Percentiles rank a stretch among this genome's conserved stretches.
phyloP scores from a whole-genome alignment of 2,888 invertebrate genomes.

The Melanophora roralis region DNA sequence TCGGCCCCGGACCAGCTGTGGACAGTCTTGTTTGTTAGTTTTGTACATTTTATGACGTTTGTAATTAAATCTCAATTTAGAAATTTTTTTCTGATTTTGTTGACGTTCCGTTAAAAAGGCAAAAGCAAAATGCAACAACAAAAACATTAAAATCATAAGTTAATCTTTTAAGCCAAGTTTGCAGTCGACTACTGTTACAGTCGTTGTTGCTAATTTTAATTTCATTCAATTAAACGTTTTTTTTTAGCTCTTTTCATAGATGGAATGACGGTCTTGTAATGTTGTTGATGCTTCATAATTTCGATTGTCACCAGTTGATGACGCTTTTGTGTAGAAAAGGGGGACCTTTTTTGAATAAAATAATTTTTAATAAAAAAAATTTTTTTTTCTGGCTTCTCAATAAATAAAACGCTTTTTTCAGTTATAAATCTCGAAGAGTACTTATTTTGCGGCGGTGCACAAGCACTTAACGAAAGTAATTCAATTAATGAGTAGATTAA shows the following conservation, averaged over 20 bases:
- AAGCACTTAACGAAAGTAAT: constrained; percentile 58
- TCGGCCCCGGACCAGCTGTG: not conserved
- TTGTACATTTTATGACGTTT: constrained; percentile 27
- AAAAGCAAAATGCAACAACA: not conserved
- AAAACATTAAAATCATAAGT: constrained; percentile 8
- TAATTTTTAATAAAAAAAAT: constrained; percentile 52
- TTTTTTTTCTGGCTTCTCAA: constrained; percentile 26
- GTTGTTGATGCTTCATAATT: not conserved
- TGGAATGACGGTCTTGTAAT: not conserved
- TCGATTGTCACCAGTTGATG: not conserved
- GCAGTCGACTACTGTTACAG: not conserved
- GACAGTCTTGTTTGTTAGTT: not conserved
- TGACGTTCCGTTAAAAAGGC: constrained; percentile 15
- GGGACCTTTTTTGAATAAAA: constrained; percentile 37
- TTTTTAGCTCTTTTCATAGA: constrained; percentile 55
- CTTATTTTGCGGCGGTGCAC: constrained; percentile 15
- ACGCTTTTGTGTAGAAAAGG: constrained; percentile 32
- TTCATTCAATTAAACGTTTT: constrained; percentile 56
- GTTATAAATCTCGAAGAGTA: not conserved
- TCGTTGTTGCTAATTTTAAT: constrained; percentile 38
- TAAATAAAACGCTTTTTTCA: constrained; percentile 52
- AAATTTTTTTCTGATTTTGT: constrained; percentile 33
- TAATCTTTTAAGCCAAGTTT: constrained; percentile 58
- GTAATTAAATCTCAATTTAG: constrained; percentile 62
- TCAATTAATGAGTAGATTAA: constrained; percentile 58